Evolutionary conservation across 1,140 invertebrate genomes (phyloP).

Genomic region (Hyphantria cunea): DNA sequence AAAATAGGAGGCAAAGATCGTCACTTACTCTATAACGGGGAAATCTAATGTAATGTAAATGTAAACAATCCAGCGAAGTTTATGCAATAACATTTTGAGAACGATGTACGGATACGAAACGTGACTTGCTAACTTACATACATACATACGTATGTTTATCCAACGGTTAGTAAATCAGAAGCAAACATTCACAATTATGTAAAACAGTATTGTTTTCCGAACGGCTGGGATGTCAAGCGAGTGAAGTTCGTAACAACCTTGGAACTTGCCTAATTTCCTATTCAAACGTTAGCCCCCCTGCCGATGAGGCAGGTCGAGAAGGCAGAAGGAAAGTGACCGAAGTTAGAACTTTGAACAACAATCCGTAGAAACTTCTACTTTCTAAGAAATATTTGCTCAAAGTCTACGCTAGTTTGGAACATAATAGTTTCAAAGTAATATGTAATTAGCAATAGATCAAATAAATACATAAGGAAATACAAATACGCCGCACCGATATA

Average conservation of each 20-base stretch:
- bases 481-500: constrained; percentile 1
- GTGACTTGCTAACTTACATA: constrained; percentile 22
- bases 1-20: no score
- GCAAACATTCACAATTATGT: constrained; percentile 41
- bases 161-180: constrained; percentile 22
- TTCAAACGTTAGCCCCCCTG: constrained; percentile 53
- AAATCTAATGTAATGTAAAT: not conserved
- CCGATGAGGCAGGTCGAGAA: constrained; percentile 40
- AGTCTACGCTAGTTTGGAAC: constrained; percentile 48
- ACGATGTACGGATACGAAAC: constrained; percentile 29
- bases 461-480: constrained; percentile 36
- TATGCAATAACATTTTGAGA: not conserved
- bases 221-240: no score
- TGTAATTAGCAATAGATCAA: constrained; percentile 44
- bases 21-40: no score
- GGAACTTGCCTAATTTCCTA: constrained; percentile 52
- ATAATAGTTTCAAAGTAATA: constrained; percentile 53
- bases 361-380: constrained; percentile 55
- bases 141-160: constrained; percentile 21
- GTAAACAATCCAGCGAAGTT: no score
- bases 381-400: constrained; percentile 61
- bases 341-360: constrained; percentile 55
- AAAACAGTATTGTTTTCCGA: constrained; percentile 52
- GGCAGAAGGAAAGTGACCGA: constrained; percentile 59
- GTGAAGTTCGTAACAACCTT: no score